These are phyloP conservation scores for Pampusana beccarii DNA, from an alignment of 2,113 vertebrate species.

Conservation along the genomic window DNA sequence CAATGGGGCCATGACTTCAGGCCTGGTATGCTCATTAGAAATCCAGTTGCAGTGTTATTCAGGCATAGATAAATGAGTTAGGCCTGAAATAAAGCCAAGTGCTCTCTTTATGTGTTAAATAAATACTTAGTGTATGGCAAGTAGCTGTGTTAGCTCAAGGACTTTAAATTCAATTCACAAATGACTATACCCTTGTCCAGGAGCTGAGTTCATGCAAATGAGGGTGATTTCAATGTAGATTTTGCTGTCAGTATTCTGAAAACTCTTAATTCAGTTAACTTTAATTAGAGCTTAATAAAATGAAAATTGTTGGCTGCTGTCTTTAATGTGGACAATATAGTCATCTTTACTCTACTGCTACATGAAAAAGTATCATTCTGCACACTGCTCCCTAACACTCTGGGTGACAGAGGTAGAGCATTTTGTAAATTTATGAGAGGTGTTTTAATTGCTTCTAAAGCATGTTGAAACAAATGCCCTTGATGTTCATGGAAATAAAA, in stretches of 20 bases:
- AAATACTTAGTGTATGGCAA: neutral
- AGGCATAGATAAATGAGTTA: neutral
- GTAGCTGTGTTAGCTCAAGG: neutral
- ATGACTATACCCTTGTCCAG: neutral
- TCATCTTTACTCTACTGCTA: neutral
- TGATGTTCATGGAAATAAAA: neutral
- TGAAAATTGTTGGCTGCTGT: neutral
- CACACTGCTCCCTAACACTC: neutral
- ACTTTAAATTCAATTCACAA: neutral
- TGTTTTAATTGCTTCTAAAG: neutral
- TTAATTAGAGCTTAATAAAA: neutral
- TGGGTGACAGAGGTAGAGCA: neutral
- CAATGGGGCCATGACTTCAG: slow-evolving; percentile 99
- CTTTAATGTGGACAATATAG: neutral
- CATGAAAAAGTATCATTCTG: neutral
- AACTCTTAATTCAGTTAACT: neutral
- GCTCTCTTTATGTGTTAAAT: neutral
- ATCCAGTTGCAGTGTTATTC: neutral
- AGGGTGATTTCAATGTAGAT: neutral
- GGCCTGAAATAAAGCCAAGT: neutral
- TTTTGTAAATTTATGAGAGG: neutral
- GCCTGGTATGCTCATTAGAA: slow-evolving; percentile 79
- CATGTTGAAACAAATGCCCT: neutral
- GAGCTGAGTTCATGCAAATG: neutral
- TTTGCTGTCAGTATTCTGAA: neutral